Evolutionary conservation across 2,797 vertebrate species (phyloP).

Genomic region (Danio jaintianensis): DNA sequence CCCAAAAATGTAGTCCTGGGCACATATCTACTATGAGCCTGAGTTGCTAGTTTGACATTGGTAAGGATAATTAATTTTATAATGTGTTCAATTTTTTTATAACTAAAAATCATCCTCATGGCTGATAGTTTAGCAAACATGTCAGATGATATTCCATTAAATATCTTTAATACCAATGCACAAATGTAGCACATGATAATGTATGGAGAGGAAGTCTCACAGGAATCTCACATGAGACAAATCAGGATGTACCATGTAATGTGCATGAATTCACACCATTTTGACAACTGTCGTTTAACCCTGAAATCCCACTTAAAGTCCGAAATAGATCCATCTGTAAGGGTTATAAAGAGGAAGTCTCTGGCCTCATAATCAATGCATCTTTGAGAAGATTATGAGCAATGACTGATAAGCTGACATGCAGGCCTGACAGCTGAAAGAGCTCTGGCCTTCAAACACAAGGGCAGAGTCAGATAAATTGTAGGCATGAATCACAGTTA

Average conservation of each 20-base stretch:
- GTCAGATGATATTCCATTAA: neutral
- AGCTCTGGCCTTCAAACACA: constrained; percentile 53
- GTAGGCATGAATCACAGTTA: constrained; percentile 54
- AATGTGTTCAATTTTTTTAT: too few relatives aligned
- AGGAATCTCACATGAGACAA: neutral
- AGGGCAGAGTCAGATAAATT: constrained; percentile 40
- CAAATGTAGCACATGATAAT: neutral
- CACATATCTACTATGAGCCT: too few relatives aligned
- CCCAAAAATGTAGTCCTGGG: too few relatives aligned
- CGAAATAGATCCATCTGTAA: constrained; percentile 18
- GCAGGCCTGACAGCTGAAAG: constrained; percentile 5
- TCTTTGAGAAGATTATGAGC: constrained; percentile 42
- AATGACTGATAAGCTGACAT: constrained; percentile 47
- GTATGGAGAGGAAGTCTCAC: neutral
- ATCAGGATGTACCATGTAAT: neutral
- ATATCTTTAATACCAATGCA: neutral
- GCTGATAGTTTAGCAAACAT: too few relatives aligned
- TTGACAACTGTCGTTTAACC: constrained; percentile 25
- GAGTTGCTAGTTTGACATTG: too few relatives aligned
- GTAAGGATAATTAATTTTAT: too few relatives aligned
- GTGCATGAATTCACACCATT: neutral
- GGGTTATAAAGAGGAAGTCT: constrained; percentile 20
- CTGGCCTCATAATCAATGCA: constrained; percentile 34
- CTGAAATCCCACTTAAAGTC: constrained; percentile 24
- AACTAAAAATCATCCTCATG: too few relatives aligned